Conservation (phyloP, 2,888 invertebrate genomes). For the Platycheirus albimanus region DNA sequence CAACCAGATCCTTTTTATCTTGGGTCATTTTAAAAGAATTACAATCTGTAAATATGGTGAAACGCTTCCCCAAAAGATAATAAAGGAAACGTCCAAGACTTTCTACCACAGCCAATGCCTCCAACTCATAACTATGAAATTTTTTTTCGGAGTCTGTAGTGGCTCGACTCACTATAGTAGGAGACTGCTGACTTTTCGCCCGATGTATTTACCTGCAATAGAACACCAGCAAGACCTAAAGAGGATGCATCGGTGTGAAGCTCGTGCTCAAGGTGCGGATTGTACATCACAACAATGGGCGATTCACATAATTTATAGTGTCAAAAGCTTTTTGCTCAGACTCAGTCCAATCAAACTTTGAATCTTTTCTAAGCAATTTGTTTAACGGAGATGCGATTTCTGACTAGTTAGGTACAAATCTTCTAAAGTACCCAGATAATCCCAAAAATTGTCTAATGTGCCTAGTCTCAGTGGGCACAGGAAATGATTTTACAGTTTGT, state of each 20-base stretch:
- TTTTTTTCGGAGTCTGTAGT: conserved; percentile 14
- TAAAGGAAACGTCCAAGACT: conserved; percentile 68
- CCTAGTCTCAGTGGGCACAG: too few species aligned
- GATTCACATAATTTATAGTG: too few species aligned
- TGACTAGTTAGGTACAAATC: background rate
- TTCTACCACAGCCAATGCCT: too few species aligned
- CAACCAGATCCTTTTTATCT: conserved; percentile 39
- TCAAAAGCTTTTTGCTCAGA: too few species aligned
- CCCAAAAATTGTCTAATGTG: too few species aligned
- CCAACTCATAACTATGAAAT: too few species aligned
- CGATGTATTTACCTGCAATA: conserved; percentile 11
- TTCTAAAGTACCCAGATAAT: background rate
- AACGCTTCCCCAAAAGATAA: conserved; percentile 44
- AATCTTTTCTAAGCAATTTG: background rate
- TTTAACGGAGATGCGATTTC: background rate
- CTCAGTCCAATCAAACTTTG: conserved; percentile 13
- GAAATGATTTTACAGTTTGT: too few species aligned
- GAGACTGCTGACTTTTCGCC: conserved; percentile 17
- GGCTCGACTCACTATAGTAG: conserved; percentile 48
- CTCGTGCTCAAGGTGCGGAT: too few species aligned
- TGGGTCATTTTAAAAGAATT: conserved; percentile 21
- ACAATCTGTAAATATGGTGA: too few species aligned
- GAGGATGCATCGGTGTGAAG: too few species aligned
- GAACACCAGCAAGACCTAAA: too few species aligned
- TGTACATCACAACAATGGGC: too few species aligned